Evolutionary conservation across 2,113 vertebrate species (phyloP), one percentile per base, ranked within the genome.

Genomic region (Pseudolaguvia tuberculata): DNA sequence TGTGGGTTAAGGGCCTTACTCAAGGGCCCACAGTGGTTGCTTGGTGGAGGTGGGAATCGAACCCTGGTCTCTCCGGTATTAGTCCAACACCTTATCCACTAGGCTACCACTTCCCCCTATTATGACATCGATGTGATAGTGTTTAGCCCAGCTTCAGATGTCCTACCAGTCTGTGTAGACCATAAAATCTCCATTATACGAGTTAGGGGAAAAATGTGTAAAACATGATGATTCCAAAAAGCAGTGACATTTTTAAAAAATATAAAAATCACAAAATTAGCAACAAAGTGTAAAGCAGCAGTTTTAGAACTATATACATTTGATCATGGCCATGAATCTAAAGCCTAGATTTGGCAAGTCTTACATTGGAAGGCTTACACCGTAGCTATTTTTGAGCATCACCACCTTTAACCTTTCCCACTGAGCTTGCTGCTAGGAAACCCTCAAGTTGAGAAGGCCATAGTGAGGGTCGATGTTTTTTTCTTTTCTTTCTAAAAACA

Each of bases 391-490:
- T 75, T 61, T 27, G 48, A 78, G 62, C 76, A 52, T 8, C 2
- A 25, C 35, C 21, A 63, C 75, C 80, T 78, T 52, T 63, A 77
- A 78, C 80, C 80, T 79, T 81, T 73, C 75, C 70, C 70, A 69
- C 70, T 10, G 31, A 79, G 65, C 70, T n/a, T 42, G 80, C 69
- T 70, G 57, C 80, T 23, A 23, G 58, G 74, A 63, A 79, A 82
- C 74, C 18, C 51, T 70, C 23, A 76, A 76, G 73, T 62, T 76
- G 63, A 52, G 50, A 52, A 25, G 73, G 57, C 17, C 3, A 21
- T 61, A 23, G 14, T 13, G 48, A 68, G 23, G 3, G 45, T 42
- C 4, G 48, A 25, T 23, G 68, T 48, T 29, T 51, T 57, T n/a
- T 63, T 27, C 21, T 57, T 15, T 57, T 58, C 39, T 63, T 8